phyloP scores from a whole-genome alignment of 2,797 vertebrate species.

The Pteronotus mesoamericanus region DNA sequence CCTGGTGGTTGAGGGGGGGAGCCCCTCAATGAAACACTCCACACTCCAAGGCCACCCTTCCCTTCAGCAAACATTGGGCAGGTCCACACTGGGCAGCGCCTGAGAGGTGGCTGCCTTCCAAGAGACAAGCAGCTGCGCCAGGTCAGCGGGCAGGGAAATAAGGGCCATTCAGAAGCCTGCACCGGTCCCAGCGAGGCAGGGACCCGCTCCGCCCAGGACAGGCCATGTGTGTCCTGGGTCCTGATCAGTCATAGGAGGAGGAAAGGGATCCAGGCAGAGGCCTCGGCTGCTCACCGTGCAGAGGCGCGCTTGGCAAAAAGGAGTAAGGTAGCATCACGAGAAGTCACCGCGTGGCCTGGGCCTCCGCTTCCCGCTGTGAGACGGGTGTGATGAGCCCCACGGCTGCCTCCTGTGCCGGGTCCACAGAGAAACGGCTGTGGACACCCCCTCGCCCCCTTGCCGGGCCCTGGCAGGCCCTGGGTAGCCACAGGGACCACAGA shows the following conservation, averaged over 20 bases:
- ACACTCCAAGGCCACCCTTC: accelerated
- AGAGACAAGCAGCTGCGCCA: background rate
- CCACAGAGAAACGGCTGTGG: background rate
- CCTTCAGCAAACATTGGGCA: background rate
- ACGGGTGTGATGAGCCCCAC: background rate
- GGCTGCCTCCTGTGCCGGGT: background rate
- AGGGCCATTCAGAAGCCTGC: background rate
- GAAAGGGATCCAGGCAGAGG: background rate
- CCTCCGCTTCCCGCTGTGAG: background rate
- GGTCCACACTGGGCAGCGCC: background rate
- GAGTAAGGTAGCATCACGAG: background rate
- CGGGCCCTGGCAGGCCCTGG: background rate
- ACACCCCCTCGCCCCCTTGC: background rate
- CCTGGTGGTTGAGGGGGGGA: background rate
- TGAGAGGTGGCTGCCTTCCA: background rate
- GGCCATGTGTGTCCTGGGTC: accelerated
- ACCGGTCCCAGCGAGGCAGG: background rate
- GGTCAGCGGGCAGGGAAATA: background rate
- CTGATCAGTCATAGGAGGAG: background rate
- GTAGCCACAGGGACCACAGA: background rate
- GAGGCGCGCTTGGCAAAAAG: background rate
- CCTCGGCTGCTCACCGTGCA: background rate
- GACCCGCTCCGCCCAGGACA: background rate
- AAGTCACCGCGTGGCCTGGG: background rate
- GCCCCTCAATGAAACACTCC: background rate